Evolutionary conservation across 2,888 invertebrate genomes (phyloP).

Genomic region (Aethes cnicana): DNA sequence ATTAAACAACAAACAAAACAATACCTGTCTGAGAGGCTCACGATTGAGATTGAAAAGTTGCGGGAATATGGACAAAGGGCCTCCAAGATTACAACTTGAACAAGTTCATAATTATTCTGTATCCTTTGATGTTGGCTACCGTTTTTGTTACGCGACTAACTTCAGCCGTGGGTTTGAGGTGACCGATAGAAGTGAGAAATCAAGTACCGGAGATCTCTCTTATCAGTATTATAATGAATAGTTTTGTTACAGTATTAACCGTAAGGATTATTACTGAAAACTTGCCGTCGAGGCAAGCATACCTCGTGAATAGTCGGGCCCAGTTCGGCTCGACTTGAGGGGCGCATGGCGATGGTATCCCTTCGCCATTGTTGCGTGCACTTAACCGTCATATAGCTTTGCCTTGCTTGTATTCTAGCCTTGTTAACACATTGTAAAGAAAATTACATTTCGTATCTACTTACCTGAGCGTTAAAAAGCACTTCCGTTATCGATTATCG

Average conservation of each 20-base stretch:
- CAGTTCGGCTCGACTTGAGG: constrained; percentile 41
- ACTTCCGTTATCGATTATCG: constrained; percentile 75
- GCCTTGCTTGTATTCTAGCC: constrained; percentile 57
- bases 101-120: constrained; percentile 33
- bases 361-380: constrained; percentile 75
- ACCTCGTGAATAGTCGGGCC: constrained; percentile 14
- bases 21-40: constrained; percentile 36
- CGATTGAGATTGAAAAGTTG: constrained; percentile 36
- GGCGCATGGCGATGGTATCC: constrained; percentile 74
- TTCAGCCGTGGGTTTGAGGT: not conserved
- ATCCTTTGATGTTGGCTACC: constrained; percentile 25
- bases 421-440: constrained; percentile 81
- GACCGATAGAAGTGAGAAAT: constrained; percentile 8
- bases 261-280: constrained; percentile 10
- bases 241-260: too few relatives aligned
- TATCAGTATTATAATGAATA: too few relatives aligned
- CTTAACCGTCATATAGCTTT: constrained; percentile 73
- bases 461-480: constrained; percentile 65
- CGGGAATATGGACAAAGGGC: constrained; percentile 35
- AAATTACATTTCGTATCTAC: constrained; percentile 75
- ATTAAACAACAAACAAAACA: constrained; percentile 37
- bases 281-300: not conserved
- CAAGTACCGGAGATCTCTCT: too few relatives aligned
- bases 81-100: constrained; percentile 32
- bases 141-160: constrained; percentile 21